phyloP scores from a whole-genome alignment of 2,797 vertebrate genomes.

The Sarcophilus harrisii region DNA sequence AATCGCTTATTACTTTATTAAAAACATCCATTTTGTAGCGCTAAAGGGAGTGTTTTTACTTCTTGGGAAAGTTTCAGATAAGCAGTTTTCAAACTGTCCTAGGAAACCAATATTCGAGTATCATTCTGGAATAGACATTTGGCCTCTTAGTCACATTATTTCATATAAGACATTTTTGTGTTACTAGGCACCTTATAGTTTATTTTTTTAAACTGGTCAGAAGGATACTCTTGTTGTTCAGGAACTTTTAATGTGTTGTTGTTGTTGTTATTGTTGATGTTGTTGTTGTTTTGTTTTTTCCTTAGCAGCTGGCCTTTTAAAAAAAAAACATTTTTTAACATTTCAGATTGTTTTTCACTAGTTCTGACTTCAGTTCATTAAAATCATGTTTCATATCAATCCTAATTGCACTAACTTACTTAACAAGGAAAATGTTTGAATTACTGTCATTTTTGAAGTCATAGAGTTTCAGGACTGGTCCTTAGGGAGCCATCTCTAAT shows the following conservation, averaged over 20 bases:
- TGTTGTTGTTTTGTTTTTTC: background rate
- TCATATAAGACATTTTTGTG: constrained; percentile 3
- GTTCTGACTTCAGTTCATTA: constrained; percentile 34
- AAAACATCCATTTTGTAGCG: constrained; percentile 25
- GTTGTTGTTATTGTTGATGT: too few species aligned
- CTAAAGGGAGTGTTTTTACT: constrained; percentile 22
- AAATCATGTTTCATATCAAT: constrained; percentile 45
- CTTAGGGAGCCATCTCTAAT: background rate
- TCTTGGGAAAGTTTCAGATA: constrained; percentile 9
- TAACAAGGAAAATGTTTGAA: constrained; percentile 12
- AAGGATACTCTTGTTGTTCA: constrained; percentile 18
- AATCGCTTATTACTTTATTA: constrained; percentile 30
- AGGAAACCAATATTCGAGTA: background rate
- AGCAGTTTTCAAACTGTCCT: background rate
- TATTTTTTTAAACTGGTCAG: constrained; percentile 38
- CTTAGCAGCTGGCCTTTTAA: background rate
- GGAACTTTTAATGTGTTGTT: background rate
- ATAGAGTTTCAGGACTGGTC: background rate
- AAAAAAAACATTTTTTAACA: constrained; percentile 36
- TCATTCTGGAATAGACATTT: constrained; percentile 15
- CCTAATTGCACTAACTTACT: constrained; percentile 34
- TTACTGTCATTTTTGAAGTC: constrained; percentile 32
- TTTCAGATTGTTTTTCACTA: constrained; percentile 41
- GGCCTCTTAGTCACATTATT: background rate
- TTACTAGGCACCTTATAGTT: constrained; percentile 40